A percentile compares a stretch with the other conserved stretches of the same genome.
phyloP scores from a whole-genome alignment of 2,888 invertebrate genomes.

The Keiferia lycopersicella region DNA sequence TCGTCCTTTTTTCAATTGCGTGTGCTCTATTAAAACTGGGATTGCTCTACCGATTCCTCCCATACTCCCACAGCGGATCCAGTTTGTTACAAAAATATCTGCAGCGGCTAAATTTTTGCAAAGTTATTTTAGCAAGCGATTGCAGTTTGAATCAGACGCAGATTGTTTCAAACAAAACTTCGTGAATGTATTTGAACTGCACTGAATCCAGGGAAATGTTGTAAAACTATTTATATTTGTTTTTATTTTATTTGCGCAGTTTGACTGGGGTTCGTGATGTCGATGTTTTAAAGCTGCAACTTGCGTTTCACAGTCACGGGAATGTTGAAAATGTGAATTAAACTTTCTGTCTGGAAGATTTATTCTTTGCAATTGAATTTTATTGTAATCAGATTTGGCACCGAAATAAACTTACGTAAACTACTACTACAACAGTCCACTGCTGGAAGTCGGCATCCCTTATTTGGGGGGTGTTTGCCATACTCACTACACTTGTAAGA shows the following conservation, averaged over 20 bases:
- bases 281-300: background rate
- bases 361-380: no score
- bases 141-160: constrained; percentile 3
- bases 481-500: no score
- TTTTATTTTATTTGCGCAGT: background rate
- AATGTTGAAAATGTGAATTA: background rate
- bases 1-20: background rate
- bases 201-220: background rate
- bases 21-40: background rate
- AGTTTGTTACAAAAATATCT: background rate
- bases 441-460: no score
- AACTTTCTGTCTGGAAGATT: background rate
- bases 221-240: background rate
- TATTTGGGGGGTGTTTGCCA: no score
- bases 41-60: background rate
- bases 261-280: background rate
- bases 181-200: background rate
- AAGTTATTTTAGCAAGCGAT: background rate
- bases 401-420: no score
- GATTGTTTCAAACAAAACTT: constrained; percentile 15
- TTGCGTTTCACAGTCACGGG: background rate
- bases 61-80: background rate
- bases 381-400: no score
- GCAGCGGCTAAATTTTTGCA: background rate
- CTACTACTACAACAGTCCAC: no score